Evolutionary conservation across 2,888 invertebrate genomes (phyloP), one percentile per base, ranked within the genome.

Genomic region (Hetaerina titia): DNA sequence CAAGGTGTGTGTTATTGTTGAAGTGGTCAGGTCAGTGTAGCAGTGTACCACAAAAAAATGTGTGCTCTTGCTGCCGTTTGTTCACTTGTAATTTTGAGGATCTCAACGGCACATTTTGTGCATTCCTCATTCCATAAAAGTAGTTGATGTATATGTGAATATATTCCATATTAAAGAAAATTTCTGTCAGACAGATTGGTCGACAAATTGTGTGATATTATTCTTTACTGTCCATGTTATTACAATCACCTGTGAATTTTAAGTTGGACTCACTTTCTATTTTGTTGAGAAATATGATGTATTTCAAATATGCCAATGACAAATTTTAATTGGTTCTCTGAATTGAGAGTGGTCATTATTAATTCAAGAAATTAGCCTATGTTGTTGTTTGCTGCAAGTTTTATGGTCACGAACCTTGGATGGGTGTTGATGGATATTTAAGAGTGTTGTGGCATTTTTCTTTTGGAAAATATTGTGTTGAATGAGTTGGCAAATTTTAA

Each of bases 111-210:
- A 57, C 69, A 56, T 69, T 92, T 92, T 31, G 56, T 74, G 92
- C 92, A 92, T 22, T 92, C 92, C 92, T 92, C 92, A 56, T 92
- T 92, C 69, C 69, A 92, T 92, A 74, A 92, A 74, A 69, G 64
- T 64, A 69, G 64, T 90, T 58, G 17, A 90, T 92, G 89, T 89
- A 19, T 89, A 19, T 89, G 89, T 74, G 92, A 69, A 92, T 92
- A 56, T 92, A 69, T 92, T 64, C 81, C 45, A 57, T 92, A 69
- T 92, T 74, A 69, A 92, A 69, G 92, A 92, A 92, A 92, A 92
- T 92, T 92, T 74, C 74, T 74, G 92, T 92, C 92, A 74, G 92
- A 74, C 92, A 92, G 69, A 56, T 56, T 92, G 92, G 92, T 92
- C 92, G 69, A 69, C 74, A 92, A 31, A 56, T 74, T 92, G 92